Conservation (phyloP, 2,797 vertebrate genomes). For the Urophycis tenuis region DNA sequence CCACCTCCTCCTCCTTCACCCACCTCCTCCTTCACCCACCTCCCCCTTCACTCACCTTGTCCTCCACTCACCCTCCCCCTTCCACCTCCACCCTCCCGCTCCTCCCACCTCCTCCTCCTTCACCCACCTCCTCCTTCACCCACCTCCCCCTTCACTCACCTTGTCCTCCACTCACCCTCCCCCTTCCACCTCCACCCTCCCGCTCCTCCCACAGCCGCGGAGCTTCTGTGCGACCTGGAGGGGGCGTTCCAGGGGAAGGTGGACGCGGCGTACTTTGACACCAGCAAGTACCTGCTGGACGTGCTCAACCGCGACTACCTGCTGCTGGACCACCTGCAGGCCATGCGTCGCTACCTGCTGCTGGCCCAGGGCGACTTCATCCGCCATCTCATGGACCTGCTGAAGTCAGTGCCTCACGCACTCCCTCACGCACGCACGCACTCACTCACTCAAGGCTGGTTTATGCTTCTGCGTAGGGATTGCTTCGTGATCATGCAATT, state of each 20-base stretch:
- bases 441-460: no score
- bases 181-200: no score
- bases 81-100: neutral
- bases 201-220: constrained; percentile 68
- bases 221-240: constrained; percentile 92
- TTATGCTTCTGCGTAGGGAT: no score
- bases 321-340: constrained; percentile 93
- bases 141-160: no score
- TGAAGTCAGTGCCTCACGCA: constrained; percentile 77
- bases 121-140: no score
- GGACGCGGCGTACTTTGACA: constrained; percentile 93
- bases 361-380: constrained; percentile 98
- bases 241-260: constrained; percentile 94
- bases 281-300: constrained; percentile 91
- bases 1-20: no score
- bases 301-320: constrained; percentile 93
- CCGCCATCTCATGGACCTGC: constrained; percentile 95
- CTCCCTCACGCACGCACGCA: constrained; percentile 1
- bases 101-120: neutral
- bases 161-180: no score
- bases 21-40: no score
- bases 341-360: constrained; percentile 94
- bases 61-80: no score
- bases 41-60: no score
- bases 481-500: no score